Conservation (phyloP, 1,140 invertebrate genomes). For the Drosophila bocqueti region DNA sequence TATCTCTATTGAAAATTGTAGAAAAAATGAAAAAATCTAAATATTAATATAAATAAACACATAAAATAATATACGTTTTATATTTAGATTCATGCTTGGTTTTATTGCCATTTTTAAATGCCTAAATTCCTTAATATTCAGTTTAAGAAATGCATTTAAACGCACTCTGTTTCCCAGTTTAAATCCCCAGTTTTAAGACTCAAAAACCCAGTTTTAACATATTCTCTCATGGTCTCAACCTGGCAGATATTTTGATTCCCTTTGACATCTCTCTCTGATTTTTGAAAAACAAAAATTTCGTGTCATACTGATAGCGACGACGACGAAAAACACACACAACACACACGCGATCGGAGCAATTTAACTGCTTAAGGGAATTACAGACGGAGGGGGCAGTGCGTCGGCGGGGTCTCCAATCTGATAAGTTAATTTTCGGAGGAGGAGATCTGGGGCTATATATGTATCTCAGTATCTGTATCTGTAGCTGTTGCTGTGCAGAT, state of each 20-base stretch:
- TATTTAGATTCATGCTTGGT: background rate
- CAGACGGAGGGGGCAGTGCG: background rate
- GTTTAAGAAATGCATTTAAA: no score
- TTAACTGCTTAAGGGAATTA: slow-evolving; percentile 69
- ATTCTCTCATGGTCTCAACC: background rate
- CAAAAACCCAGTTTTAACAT: background rate
- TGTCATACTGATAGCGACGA: slow-evolving; percentile 8
- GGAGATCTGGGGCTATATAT: slow-evolving; percentile 18
- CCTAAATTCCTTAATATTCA: no score
- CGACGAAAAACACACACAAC: background rate
- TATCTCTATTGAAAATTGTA: no score
- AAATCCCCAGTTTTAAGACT: background rate
- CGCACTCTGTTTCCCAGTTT: no score
- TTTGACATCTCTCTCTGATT: background rate
- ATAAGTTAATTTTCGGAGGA: slow-evolving; percentile 47
- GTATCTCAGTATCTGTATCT: background rate
- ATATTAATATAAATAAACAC: no score
- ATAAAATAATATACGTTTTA: background rate
- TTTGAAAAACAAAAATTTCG: background rate
- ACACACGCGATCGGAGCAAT: slow-evolving; percentile 43
- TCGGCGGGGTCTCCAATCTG: slow-evolving; percentile 35
- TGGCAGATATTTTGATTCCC: background rate
- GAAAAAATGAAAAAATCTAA: no score
- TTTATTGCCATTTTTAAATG: background rate
- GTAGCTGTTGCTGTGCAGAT: background rate